Conservation (phyloP, 2,113 vertebrate species). For the Oryzias curvinotus region DNA sequence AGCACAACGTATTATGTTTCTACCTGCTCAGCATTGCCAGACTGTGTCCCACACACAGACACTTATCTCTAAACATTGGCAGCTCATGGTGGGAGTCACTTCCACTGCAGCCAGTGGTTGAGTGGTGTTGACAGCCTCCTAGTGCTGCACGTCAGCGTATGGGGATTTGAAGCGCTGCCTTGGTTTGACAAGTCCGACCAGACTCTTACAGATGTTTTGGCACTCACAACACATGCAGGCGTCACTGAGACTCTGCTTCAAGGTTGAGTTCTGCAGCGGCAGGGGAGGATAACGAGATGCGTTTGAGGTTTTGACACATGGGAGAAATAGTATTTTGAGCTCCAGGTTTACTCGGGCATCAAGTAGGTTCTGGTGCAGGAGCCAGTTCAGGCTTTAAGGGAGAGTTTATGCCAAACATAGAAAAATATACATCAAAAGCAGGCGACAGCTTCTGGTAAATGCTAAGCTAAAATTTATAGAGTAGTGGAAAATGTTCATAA, state of each 20-base stretch:
- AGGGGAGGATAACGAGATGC: slow-evolving; percentile 29
- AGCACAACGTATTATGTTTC: slow-evolving; percentile 38
- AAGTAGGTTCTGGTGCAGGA: slow-evolving; percentile 54
- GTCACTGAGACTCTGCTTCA: slow-evolving; percentile 9
- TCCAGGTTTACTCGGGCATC: slow-evolving; percentile 41
- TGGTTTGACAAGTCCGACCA: slow-evolving; percentile 38
- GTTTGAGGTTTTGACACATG: slow-evolving; percentile 57
- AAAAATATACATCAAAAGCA: slow-evolving; percentile 28
- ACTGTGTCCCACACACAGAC: slow-evolving; percentile 20
- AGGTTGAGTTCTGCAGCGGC: slow-evolving; percentile 40
- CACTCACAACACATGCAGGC: slow-evolving; percentile 11
- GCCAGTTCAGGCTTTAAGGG: slow-evolving; percentile 47
- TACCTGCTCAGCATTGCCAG: slow-evolving; percentile 34
- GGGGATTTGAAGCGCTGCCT: slow-evolving; percentile 35
- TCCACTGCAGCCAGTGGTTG: slow-evolving; percentile 51
- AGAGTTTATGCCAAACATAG: slow-evolving; percentile 40
- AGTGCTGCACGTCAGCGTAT: slow-evolving; percentile 24
- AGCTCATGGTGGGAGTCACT: slow-evolving; percentile 56
- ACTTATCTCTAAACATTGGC: slow-evolving; percentile 54
- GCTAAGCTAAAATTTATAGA: neutral
- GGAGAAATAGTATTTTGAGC: slow-evolving; percentile 44
- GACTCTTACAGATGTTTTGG: slow-evolving; percentile 57
- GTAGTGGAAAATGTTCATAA: too few relatives aligned
- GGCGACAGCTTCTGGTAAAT: slow-evolving; percentile 21
- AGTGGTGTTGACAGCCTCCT: slow-evolving; percentile 50